Percentiles rank a stretch among this genome's conserved stretches.
Conservation (phyloP, 2,113 vertebrate genomes). For the Cephalopholis sonnerati region DNA sequence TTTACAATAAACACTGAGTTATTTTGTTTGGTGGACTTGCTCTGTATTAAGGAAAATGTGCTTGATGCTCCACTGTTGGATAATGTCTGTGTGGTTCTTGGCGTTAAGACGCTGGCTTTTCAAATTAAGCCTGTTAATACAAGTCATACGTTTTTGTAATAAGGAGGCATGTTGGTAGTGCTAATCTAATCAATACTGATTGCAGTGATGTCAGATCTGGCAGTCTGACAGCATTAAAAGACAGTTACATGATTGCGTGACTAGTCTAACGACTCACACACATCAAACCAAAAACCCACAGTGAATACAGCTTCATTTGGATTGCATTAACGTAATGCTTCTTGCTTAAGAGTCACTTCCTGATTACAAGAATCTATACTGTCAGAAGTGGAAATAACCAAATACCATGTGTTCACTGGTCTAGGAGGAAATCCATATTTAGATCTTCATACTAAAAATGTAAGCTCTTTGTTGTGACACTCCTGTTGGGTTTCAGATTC, state of each 20-base stretch:
- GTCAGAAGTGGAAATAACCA: constrained; percentile 57
- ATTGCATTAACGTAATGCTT: constrained; percentile 16
- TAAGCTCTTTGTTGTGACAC: neutral
- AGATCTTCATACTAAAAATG: constrained; percentile 27
- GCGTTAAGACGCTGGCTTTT: neutral
- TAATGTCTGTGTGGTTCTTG: neutral
- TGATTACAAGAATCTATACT: constrained; percentile 57
- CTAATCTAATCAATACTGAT: neutral
- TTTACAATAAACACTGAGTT: neutral
- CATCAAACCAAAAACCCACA: neutral
- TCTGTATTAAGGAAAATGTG: neutral
- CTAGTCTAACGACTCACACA: neutral
- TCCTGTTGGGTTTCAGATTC: neutral
- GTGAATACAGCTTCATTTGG: neutral
- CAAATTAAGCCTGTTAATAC: no score
- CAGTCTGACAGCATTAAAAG: neutral
- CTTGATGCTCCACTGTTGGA: neutral
- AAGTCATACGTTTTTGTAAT: neutral
- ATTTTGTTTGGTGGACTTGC: neutral
- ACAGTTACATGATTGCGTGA: neutral
- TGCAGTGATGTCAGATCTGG: neutral
- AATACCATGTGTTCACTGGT: constrained; percentile 39
- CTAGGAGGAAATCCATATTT: constrained; percentile 59
- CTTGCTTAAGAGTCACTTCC: constrained; percentile 70
- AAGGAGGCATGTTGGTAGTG: neutral